phyloP scores from a whole-genome alignment of 1,140 invertebrate species.

The Psix sp. region DNA sequence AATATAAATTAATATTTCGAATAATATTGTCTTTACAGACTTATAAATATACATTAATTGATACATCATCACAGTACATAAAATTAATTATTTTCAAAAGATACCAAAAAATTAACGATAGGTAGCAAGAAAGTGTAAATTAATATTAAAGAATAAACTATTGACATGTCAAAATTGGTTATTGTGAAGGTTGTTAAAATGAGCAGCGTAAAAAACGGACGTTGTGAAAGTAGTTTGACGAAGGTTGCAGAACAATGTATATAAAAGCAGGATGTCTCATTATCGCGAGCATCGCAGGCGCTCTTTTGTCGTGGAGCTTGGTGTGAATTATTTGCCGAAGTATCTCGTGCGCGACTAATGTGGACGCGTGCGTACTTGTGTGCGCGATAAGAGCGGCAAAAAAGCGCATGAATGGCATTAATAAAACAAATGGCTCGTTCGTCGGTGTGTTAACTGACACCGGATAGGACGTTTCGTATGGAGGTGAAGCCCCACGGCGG shows the following conservation, averaged over 20 bases:
- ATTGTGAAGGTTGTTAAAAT: background rate
- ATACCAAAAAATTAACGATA: too few relatives aligned
- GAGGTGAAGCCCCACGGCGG: conserved; percentile 13
- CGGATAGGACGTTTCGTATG: conserved; percentile 20
- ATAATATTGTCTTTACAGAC: too few relatives aligned
- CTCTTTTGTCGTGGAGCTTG: conserved; percentile 15
- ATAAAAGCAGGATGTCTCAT: conserved; percentile 11
- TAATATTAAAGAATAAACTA: background rate
- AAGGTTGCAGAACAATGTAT: conserved; percentile 4
- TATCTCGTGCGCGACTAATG: conserved; percentile 15
- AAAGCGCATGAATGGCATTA: background rate
- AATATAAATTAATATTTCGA: too few relatives aligned
- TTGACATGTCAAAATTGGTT: conserved; percentile 1
- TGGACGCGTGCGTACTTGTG: conserved; percentile 8
- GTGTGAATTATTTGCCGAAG: conserved; percentile 25
- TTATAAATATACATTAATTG: too few relatives aligned
- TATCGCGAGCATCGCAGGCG: conserved; percentile 5
- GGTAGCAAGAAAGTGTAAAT: background rate
- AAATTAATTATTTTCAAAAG: too few relatives aligned
- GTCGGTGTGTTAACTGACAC: conserved; percentile 30
- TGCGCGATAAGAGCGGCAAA: conserved; percentile 1
- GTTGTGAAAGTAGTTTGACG: conserved; percentile 1
- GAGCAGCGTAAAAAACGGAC: background rate
- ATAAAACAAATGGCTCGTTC: conserved; percentile 11
- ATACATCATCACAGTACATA: too few relatives aligned